Percentiles rank a stretch among this genome's conserved stretches.
Conservation (phyloP, 2,113 vertebrate species). For the Aptenodytes forsteri region DNA sequence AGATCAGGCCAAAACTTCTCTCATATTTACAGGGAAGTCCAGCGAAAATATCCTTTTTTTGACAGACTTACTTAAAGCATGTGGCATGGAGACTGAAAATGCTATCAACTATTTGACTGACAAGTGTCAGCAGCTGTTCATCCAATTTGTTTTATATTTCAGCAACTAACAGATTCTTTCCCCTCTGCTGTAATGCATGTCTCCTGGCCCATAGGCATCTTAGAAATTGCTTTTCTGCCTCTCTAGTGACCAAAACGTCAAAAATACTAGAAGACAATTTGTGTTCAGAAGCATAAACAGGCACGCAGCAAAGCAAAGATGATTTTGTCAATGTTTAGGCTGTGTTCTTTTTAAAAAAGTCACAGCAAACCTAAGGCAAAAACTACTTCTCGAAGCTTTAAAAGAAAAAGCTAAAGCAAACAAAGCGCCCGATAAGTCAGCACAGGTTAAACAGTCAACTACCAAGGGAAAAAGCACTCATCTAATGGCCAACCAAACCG, state of each 20-base stretch:
- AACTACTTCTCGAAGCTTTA: neutral
- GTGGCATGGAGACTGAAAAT: slow-evolving; percentile 72
- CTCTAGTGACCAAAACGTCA: slow-evolving; percentile 47
- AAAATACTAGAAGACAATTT: slow-evolving; percentile 53
- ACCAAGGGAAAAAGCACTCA: neutral
- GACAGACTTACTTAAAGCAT: slow-evolving; percentile 68
- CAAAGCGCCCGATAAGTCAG: neutral
- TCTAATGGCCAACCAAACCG: neutral
- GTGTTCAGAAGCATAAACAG: slow-evolving; percentile 51
- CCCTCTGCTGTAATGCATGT: slow-evolving; percentile 57
- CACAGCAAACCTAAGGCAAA: slow-evolving; percentile 54
- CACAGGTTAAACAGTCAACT: neutral
- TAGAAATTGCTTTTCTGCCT: slow-evolving; percentile 52
- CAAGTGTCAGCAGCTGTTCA: slow-evolving; percentile 74
- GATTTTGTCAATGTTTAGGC: slow-evolving; percentile 23
- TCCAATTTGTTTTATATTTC: slow-evolving; percentile 73
- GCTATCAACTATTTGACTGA: slow-evolving; percentile 73
- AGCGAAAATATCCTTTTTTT: slow-evolving; percentile 64
- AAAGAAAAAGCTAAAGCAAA: neutral
- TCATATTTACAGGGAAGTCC: slow-evolving; percentile 66
- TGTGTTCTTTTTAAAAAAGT: slow-evolving; percentile 11
- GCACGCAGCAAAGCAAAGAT: slow-evolving; percentile 15
- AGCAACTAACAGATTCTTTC: slow-evolving; percentile 65
- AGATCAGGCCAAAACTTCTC: slow-evolving; percentile 69
- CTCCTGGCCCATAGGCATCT: slow-evolving; percentile 58